These are phyloP conservation scores for Nerophis lumbriciformis DNA, from an alignment of 2,113 vertebrate species.

Conservation along the genomic window DNA sequence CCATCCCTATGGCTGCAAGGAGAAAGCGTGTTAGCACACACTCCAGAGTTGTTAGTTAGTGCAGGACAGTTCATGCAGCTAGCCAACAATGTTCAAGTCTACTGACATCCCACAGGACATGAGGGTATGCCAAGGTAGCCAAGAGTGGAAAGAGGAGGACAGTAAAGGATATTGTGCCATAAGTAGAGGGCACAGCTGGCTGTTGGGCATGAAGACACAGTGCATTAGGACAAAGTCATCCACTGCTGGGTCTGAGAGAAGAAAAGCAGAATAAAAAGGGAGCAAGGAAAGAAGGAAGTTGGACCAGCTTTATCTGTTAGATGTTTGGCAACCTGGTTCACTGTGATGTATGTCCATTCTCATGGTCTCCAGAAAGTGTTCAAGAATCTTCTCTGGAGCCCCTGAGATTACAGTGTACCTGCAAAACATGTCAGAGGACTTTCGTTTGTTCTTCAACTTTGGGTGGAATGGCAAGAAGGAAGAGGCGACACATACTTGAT, in stretches of 20 bases:
- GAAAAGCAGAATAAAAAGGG: slow-evolving; percentile 9
- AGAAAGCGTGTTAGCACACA: too few species aligned
- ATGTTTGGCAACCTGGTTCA: slow-evolving; percentile 73
- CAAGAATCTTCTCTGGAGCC: slow-evolving; percentile 96
- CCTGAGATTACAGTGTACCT: slow-evolving; percentile 99
- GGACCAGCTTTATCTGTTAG: neutral
- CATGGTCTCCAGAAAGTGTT: slow-evolving; percentile 96
- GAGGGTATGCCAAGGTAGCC: neutral
- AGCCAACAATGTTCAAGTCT: neutral
- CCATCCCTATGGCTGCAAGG: too few species aligned
- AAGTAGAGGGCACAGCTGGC: slow-evolving; percentile 88
- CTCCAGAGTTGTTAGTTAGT: too few species aligned
- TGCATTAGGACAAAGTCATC: slow-evolving; percentile 97
- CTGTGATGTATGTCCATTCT: slow-evolving; percentile 86
- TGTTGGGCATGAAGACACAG: slow-evolving; percentile 94
- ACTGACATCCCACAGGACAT: neutral
- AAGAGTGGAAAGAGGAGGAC: neutral
- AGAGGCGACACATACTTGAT: slow-evolving; percentile 58
- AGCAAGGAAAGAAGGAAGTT: slow-evolving; percentile 5
- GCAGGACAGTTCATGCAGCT: too few species aligned
- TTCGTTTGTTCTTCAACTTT: neutral
- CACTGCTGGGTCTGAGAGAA: slow-evolving; percentile 80
- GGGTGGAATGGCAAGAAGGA: neutral
- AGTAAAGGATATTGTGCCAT: slow-evolving; percentile 96
- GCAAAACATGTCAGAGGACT: neutral